Percentiles rank a stretch among this genome's conserved stretches.
phyloP scores from a whole-genome alignment of 1,140 invertebrate species.

The Colletes gigas region DNA sequence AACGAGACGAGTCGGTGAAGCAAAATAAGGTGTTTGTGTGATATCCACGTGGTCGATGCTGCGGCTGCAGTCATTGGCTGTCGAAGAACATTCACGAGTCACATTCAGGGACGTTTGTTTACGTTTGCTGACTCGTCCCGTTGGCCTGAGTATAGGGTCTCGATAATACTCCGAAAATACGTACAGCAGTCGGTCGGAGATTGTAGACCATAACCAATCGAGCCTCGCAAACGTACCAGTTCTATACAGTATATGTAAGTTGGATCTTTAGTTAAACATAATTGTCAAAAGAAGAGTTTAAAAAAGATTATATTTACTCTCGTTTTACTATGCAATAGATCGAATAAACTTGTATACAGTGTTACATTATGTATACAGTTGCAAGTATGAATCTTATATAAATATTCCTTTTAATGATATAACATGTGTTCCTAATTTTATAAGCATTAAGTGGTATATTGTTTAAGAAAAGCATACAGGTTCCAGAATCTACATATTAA shows the following conservation, averaged over 20 bases:
- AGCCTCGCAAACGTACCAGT: too few species aligned
- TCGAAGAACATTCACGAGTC: too few species aligned
- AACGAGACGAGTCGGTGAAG: too few species aligned
- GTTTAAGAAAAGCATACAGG: constrained; percentile 2
- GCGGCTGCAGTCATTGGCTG: too few species aligned
- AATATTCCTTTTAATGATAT: background rate
- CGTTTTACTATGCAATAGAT: background rate
- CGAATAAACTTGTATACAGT: background rate
- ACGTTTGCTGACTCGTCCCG: too few species aligned
- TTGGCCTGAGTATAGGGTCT: too few species aligned
- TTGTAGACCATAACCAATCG: too few species aligned
- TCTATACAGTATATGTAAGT: background rate
- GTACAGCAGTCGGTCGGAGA: too few species aligned
- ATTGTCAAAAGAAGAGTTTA: constrained; percentile 1
- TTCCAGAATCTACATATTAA: constrained; percentile 2
- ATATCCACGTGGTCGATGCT: too few species aligned
- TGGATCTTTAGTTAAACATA: constrained; percentile 4
- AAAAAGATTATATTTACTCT: background rate
- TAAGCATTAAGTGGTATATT: background rate
- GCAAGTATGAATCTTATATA: constrained; percentile 6
- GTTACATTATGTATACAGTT: background rate
- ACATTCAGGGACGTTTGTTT: too few species aligned
- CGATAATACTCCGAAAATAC: too few species aligned
- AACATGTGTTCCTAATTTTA: constrained; percentile 26
- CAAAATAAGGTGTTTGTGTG: too few species aligned